These are phyloP conservation scores for Oreotrochilus melanogaster DNA, from an alignment of 2,113 vertebrate species.

Conservation along the genomic window DNA sequence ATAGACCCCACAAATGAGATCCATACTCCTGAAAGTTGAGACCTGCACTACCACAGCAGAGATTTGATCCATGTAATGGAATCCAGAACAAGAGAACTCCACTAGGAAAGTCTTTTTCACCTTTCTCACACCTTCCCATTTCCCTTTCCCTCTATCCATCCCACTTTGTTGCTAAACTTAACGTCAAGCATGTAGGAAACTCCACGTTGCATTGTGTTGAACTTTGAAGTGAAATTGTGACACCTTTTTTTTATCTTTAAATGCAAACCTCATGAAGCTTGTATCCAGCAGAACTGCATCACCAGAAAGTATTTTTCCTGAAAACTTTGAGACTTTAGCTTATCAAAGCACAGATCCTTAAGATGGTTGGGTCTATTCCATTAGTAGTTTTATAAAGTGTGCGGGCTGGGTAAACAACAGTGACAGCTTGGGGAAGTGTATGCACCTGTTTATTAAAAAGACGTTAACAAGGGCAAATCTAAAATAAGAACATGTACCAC, in stretches of 20 bases:
- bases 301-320: slow-evolving; percentile 72
- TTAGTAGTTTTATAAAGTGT: slow-evolving; percentile 74
- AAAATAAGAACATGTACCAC: slow-evolving; percentile 77
- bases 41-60: background rate
- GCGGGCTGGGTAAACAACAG: slow-evolving; percentile 78
- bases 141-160: background rate
- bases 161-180: background rate
- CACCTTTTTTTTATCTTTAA: slow-evolving; percentile 46
- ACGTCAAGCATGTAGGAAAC: background rate
- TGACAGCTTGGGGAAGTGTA: slow-evolving; percentile 81
- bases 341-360: slow-evolving; percentile 68
- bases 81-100: background rate
- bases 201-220: slow-evolving; percentile 3
- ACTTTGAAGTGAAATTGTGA: slow-evolving; percentile 62
- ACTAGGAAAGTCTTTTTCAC: background rate
- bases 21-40: background rate
- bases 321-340: slow-evolving; percentile 70
- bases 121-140: background rate
- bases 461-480: slow-evolving; percentile 79
- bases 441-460: slow-evolving; percentile 82
- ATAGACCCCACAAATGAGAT: background rate
- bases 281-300: slow-evolving; percentile 26
- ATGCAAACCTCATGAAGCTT: slow-evolving; percentile 28
- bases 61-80: background rate
- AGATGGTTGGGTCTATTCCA: slow-evolving; percentile 73